phyloP scores from a whole-genome alignment of 2,797 vertebrate genomes.

The Esox lucius region DNA sequence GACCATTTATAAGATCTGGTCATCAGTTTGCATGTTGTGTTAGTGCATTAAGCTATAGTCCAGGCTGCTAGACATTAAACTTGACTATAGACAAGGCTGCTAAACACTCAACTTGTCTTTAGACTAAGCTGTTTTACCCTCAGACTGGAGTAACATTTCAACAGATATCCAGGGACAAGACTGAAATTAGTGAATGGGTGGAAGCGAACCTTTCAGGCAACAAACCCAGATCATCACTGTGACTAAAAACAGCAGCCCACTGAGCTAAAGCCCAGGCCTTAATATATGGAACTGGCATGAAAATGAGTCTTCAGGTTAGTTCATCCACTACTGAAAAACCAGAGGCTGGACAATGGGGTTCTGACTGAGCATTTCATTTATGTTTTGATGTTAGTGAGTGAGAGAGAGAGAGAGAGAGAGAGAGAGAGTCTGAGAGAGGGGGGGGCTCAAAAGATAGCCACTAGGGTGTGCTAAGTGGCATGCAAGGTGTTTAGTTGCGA shows the following conservation, averaged over 20 bases:
- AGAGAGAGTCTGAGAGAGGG: too few relatives aligned
- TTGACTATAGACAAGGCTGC: neutral
- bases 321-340: neutral
- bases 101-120: neutral
- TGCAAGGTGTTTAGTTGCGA: too few relatives aligned
- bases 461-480: too few relatives aligned
- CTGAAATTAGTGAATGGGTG: neutral
- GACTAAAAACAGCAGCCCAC: too few relatives aligned
- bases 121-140: neutral
- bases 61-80: neutral
- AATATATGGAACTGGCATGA: neutral
- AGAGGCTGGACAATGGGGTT: neutral
- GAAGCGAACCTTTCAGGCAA: neutral
- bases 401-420: too few relatives aligned
- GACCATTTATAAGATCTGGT: too few relatives aligned
- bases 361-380: neutral
- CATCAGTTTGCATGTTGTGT: neutral
- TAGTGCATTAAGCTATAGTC: neutral
- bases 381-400: too few relatives aligned
- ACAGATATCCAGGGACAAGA: neutral
- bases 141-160: neutral
- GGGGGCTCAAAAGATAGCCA: too few relatives aligned
- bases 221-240: neutral
- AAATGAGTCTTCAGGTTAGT: neutral
- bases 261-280: too few relatives aligned